Percentiles rank a stretch among this genome's conserved stretches.
phyloP scores from a whole-genome alignment of 92 coral and sea anemone species.

The Bergia sp. region DNA sequence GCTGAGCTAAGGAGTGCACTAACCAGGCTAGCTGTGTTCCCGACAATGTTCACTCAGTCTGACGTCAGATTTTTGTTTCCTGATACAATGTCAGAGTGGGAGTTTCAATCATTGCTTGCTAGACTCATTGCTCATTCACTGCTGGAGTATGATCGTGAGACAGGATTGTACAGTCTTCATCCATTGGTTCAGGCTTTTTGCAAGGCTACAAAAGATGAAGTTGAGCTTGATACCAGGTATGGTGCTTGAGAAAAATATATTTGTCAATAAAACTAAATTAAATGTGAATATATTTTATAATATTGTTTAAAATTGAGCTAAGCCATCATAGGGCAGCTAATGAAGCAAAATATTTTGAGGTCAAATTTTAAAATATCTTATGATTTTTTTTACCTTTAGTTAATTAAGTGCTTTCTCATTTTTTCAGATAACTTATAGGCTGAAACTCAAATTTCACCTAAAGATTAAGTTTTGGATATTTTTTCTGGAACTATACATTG shows the following conservation, averaged over 20 bases:
- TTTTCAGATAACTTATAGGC: no score
- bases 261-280: not conserved
- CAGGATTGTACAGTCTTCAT: slow-evolving; percentile 67
- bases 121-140: slow-evolving; percentile 57
- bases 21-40: slow-evolving; percentile 67
- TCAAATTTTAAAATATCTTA: no score
- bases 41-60: slow-evolving; percentile 54
- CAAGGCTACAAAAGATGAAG: slow-evolving; percentile 46
- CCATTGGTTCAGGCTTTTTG: slow-evolving; percentile 73
- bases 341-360: no score
- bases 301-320: no score
- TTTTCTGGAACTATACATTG: no score
- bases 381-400: no score
- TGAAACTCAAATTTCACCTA: no score
- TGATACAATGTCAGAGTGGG: not conserved
- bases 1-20: slow-evolving; percentile 54
- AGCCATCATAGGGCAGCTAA: no score
- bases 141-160: slow-evolving; percentile 51
- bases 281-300: no score
- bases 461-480: no score
- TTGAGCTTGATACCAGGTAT: slow-evolving; percentile 10
- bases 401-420: no score
- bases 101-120: slow-evolving; percentile 17
- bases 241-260: no score
- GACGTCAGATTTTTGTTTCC: slow-evolving; percentile 63